A percentile compares a stretch with the other conserved stretches of the same genome.
These are phyloP conservation scores for Choreutis nemorana DNA, from an alignment of 2,888 invertebrate genomes.

Conservation along the genomic window DNA sequence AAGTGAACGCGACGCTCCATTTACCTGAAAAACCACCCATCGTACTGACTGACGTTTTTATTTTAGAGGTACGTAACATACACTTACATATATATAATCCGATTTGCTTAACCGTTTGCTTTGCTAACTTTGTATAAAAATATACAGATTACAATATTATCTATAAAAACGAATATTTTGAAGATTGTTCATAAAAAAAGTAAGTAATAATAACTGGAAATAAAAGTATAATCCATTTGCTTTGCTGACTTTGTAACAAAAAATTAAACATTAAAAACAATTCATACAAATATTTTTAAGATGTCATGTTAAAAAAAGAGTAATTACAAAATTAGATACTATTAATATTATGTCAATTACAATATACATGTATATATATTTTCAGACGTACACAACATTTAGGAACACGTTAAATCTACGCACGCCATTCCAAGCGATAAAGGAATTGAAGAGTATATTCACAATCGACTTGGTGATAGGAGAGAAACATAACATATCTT, in stretches of 20 bases:
- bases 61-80: conserved; percentile 36
- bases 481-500: conserved; percentile 51
- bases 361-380: conserved; percentile 5
- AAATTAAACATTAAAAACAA: no score
- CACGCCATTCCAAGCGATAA: conserved; percentile 57
- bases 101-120: background rate
- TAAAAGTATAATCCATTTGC: no score
- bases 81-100: background rate
- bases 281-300: no score
- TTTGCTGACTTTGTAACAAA: no score
- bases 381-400: conserved; percentile 57
- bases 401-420: conserved; percentile 61
- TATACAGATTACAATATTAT: no score
- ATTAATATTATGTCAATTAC: no score
- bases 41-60: conserved; percentile 50
- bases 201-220: no score
- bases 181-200: no score
- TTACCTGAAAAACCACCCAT: conserved; percentile 47
- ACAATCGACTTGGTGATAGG: conserved; percentile 51
- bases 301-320: no score
- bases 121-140: background rate
- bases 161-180: no score
- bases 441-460: conserved; percentile 58
- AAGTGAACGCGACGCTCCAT: conserved; percentile 46
- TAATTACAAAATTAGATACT: no score